These are phyloP conservation scores for Campoletis sonorensis DNA, from an alignment of 1,140 invertebrate genomes.

Conservation along the genomic window DNA sequence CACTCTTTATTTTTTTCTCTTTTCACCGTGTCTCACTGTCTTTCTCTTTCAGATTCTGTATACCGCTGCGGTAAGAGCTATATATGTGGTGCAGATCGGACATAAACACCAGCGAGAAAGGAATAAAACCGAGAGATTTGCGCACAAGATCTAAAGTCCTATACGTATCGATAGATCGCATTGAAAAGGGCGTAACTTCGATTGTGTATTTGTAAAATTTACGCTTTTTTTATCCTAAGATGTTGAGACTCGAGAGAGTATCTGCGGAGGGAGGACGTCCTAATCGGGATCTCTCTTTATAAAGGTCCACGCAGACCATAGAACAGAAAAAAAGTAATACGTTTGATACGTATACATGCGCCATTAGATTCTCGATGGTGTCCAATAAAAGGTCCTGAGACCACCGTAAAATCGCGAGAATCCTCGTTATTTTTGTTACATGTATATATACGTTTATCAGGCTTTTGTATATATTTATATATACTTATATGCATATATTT, in stretches of 20 bases:
- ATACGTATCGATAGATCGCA: neutral
- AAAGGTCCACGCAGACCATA: neutral
- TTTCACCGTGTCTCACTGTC: neutral
- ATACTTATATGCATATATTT: too few relatives aligned
- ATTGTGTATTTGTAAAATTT: too few relatives aligned
- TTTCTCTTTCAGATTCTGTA: neutral
- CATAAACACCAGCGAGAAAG: conserved; percentile 29
- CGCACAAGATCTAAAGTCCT: conserved; percentile 21
- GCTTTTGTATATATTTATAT: conserved; percentile 8
- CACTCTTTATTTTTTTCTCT: neutral
- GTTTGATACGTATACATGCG: conserved; percentile 22
- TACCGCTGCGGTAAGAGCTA: neutral
- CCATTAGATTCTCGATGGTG: conserved; percentile 50
- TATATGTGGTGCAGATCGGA: conserved; percentile 29
- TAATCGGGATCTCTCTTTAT: conserved; percentile 9
- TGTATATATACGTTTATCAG: neutral
- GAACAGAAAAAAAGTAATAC: neutral
- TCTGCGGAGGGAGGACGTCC: conserved; percentile 8
- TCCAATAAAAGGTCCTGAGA: conserved; percentile 53
- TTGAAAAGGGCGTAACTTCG: neutral
- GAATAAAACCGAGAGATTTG: conserved; percentile 26
- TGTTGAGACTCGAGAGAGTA: neutral
- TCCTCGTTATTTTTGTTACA: conserved; percentile 61
- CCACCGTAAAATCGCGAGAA: conserved; percentile 66
- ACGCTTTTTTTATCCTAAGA: too few relatives aligned